Evolutionary conservation across 2,113 vertebrate genomes (phyloP), one percentile per base, ranked within the genome.

Genomic region (Aegithalos caudatus): DNA sequence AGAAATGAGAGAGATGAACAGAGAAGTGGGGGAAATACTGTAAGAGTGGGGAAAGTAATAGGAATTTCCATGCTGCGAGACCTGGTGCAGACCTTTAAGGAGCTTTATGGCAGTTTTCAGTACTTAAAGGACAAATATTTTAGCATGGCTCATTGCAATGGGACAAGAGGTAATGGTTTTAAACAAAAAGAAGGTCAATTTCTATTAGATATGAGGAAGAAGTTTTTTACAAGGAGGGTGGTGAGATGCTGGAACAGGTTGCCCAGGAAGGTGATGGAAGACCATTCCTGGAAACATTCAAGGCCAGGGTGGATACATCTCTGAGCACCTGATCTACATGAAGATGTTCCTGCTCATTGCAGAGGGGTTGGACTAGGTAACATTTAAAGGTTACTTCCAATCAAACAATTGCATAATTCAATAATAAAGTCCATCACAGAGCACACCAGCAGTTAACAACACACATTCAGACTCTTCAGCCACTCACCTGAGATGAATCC

Each of bases 401-500:
- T 4, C 10, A 56, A 54, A 31, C 29, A 71, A 18, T 3, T 48
- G 20, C 22, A 14, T 35, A 24, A 47, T 29, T 40, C 65, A 18
- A 21, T 15, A 65, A 47, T 10, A 61, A 57, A 88, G 8, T 8
- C 21, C 61, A 69, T 7, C 7, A 2, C 45, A 82, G 40, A 5
- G 25, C 18, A 42, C 4, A 16, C 7, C 1, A 53, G 5, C 22
- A 8, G 17, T 40, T 72, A 76, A 40, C 7, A 79, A 13, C 48
- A 23, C 4, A 81, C 23, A 4, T 8, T 37, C 45, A 79, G 6
- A 23, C 23, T 56, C 48, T 47, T 47, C 57, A 44, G 12, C 20
- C n/a, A 74, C 78, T 76, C 50, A 87, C 58, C 45, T 38, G 7
- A 11, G 2, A n/a, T 3, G 0, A 2, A 1, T 4, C 14, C 11